These are phyloP conservation scores for Pholis gunnellus DNA, from an alignment of 2,113 vertebrate species.

Conservation along the genomic window DNA sequence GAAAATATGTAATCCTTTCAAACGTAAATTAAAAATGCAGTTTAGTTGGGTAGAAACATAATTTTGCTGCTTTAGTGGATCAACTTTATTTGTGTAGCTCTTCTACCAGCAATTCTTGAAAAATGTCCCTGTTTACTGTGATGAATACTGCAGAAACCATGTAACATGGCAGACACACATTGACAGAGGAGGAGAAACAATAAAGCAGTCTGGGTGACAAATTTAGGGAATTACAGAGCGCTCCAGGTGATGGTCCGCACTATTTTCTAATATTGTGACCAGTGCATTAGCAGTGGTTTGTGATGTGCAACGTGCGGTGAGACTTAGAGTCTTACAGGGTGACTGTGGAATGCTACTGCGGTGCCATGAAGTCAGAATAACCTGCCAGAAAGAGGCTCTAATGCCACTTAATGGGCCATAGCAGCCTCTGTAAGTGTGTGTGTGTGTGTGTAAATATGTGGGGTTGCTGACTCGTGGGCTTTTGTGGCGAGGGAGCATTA, in stretches of 20 bases:
- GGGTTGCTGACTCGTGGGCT: constrained; percentile 71
- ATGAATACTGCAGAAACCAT: neutral
- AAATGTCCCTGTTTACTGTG: neutral
- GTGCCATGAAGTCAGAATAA: constrained; percentile 70
- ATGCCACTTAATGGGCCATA: constrained; percentile 69
- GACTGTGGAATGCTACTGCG: constrained; percentile 64
- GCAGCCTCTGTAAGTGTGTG: constrained; percentile 1
- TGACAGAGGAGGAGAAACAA: neutral
- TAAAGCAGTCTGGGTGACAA: neutral
- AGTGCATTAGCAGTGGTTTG: constrained; percentile 70
- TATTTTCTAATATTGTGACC: constrained; percentile 22
- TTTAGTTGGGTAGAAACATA: neutral
- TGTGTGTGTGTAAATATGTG: constrained; percentile 28
- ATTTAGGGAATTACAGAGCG: neutral
- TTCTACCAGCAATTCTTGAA: neutral
- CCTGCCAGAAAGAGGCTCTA: constrained; percentile 66
- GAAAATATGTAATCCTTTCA: too few species aligned
- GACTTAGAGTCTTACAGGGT: constrained; percentile 74
- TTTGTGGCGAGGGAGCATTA: constrained; percentile 75
- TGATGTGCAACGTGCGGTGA: constrained; percentile 64
- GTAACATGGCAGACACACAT: too few species aligned
- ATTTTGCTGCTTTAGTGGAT: neutral
- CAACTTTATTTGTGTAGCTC: neutral
- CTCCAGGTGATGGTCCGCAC: constrained; percentile 16
- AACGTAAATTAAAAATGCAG: neutral